A percentile compares a stretch with the other conserved stretches of the same genome.
Conservation (phyloP, 1,140 invertebrate species). For the Ceratina calcarata region DNA sequence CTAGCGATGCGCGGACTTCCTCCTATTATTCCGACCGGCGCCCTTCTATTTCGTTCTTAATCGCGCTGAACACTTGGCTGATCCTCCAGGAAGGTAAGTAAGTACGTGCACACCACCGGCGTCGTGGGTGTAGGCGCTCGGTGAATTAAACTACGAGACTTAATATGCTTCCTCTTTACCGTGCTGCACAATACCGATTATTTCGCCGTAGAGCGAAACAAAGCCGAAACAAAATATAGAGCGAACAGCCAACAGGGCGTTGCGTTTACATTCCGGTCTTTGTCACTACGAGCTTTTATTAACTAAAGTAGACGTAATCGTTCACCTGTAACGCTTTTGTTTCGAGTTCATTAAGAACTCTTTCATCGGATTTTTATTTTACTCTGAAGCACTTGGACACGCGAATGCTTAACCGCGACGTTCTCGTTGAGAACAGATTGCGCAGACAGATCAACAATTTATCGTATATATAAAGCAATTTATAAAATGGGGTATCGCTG, state of each 20-base stretch:
- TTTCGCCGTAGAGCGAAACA: not conserved
- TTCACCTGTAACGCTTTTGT: too few relatives aligned
- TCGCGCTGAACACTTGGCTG: not conserved
- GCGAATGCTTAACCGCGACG: too few relatives aligned
- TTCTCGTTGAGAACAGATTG: too few relatives aligned
- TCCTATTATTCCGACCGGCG: conserved; percentile 5
- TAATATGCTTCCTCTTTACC: conserved; percentile 2
- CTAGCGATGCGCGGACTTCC: not conserved
- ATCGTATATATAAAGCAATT: not conserved
- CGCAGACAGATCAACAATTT: too few relatives aligned
- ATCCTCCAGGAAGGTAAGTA: conserved; percentile 7
- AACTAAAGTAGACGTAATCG: too few relatives aligned
- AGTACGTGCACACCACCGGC: not conserved
- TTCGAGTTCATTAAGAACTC: too few relatives aligned
- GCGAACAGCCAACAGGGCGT: not conserved
- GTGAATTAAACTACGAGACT: conserved; percentile 12
- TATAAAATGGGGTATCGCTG: not conserved
- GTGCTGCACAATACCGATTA: conserved; percentile 4
- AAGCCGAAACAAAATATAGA: conserved; percentile 3
- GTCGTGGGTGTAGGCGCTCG: not conserved
- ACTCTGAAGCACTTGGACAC: too few relatives aligned
- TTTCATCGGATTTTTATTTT: too few relatives aligned
- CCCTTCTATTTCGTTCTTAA: conserved; percentile 8
- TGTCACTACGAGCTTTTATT: too few relatives aligned
- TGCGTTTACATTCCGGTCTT: not conserved